Conservation (phyloP, 1,140 invertebrate genomes). For the Dinothrombium tinctorium region DNA sequence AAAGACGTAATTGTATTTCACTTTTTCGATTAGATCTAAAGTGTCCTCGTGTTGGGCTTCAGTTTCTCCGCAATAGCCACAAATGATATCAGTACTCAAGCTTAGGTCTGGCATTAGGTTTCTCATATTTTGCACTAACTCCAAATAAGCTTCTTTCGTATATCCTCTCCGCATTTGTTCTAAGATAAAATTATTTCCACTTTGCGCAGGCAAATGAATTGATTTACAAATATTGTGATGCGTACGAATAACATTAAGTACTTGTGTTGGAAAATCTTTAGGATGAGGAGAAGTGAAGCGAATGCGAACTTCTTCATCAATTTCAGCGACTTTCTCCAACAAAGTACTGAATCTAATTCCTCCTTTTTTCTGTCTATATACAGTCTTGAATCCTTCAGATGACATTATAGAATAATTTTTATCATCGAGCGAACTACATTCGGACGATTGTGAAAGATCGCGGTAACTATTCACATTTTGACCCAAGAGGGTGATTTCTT, state of each 20-base stretch:
- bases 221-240: constrained; percentile 66
- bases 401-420: constrained; percentile 17
- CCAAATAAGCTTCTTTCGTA: constrained; percentile 53
- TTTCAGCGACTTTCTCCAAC: constrained; percentile 51
- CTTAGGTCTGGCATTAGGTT: constrained; percentile 43
- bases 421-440: background rate
- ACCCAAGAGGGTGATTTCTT: constrained; percentile 63
- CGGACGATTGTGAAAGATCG: constrained; percentile 26
- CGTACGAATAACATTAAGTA: constrained; percentile 50
- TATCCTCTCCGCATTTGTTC: constrained; percentile 76
- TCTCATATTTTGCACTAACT: constrained; percentile 52
- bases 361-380: constrained; percentile 67
- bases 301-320: constrained; percentile 63
- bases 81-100: constrained; percentile 83
- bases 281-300: constrained; percentile 93
- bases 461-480: constrained; percentile 96
- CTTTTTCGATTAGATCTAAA: constrained; percentile 46
- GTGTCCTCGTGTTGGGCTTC: constrained; percentile 75
- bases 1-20: constrained; percentile 61
- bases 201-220: constrained; percentile 80
- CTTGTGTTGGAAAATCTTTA: constrained; percentile 91
- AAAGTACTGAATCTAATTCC: constrained; percentile 65
- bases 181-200: constrained; percentile 53
- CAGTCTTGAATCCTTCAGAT: constrained; percentile 66
- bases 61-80: constrained; percentile 88